phyloP scores from a whole-genome alignment of 2,797 vertebrate species.

The Chiropotes sagulatus region DNA sequence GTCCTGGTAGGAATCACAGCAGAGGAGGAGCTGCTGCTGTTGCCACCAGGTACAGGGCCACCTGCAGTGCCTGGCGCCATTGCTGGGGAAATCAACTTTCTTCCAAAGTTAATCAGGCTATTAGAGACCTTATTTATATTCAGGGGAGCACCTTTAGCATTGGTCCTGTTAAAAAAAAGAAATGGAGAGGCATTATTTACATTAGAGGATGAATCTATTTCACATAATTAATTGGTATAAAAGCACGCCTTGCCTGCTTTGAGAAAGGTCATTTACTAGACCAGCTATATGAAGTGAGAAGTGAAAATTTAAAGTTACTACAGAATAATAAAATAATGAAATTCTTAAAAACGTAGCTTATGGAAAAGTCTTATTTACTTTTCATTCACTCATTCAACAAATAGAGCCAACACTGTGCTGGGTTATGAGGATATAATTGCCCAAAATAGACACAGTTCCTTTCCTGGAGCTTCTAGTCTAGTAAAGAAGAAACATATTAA shows the following conservation, averaged over 20 bases:
- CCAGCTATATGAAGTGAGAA: neutral
- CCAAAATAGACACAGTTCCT: neutral
- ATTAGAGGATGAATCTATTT: neutral
- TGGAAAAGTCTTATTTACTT: neutral
- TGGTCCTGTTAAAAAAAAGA: conserved; percentile 79
- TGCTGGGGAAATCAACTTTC: conserved; percentile 95
- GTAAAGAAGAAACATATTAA: neutral
- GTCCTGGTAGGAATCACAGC: conserved; percentile 66
- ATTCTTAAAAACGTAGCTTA: neutral
- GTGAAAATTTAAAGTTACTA: neutral
- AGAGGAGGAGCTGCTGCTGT: conserved; percentile 79
- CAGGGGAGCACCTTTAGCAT: conserved; percentile 89
- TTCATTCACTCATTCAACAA: neutral
- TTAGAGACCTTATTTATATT: conserved; percentile 99
- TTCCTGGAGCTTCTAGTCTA: neutral
- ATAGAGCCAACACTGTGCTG: neutral
- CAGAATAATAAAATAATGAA: neutral
- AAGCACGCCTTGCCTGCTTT: neutral
- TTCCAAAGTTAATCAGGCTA: conserved; percentile 95
- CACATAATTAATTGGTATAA: neutral
- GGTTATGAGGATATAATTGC: neutral
- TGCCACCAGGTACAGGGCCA: conserved; percentile 83
- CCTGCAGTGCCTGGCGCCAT: conserved; percentile 85
- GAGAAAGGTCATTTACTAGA: neutral
- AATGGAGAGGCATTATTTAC: neutral